Base-by-base conservation (phyloP, 2,797 vertebrate genomes). In the Enteromius afrohamiltoni region DNA sequence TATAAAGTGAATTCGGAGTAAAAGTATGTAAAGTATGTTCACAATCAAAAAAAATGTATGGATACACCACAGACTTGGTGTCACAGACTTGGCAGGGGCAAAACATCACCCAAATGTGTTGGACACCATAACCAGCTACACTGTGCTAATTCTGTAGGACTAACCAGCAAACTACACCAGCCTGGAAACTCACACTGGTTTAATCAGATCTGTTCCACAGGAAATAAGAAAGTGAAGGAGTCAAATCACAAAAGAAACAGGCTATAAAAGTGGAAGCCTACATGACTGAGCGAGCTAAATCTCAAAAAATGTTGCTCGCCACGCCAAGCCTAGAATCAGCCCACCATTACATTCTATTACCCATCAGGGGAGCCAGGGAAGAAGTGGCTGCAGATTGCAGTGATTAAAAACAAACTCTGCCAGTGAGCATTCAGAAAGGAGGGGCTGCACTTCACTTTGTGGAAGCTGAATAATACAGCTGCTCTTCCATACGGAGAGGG, bases 381-480 rank as follows among this genome's bases (percentile, higher is more conserved):
- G 82, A 82, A 79, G 76, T 86, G 83, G 74, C 55, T 47, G 65
- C 85, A 86, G 85, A 88, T 77, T 79, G 81, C 73, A 40, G 77
- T 87, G 79, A 88, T 86, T 84, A 88, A 86, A 90, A 91, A 85
- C 47, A 87, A 83, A 89, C 80, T 69, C 86, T 85, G 71, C 75
- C 83, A 83, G 80, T 49, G 47, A 80, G 79, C 70, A 64, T 37
- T 69, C 76, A 75, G 64, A 67, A 69, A 80, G 77, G 77, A 80
- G 71, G 70, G 70, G 47, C 58, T 75, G 70, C 69, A 62, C 69
- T 80, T 74, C 70, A 74, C 78, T 80, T 67, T 55, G 73, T 68
- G 71, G 53, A 49, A 83, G 83, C 67, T 79, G 60, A 78, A 78
- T 79, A 83, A 75, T 83, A 76, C 75, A 85, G 80, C 74, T 85